Conservation (phyloP, 2,797 vertebrate genomes). For the Brotogeris chrysoptera region DNA sequence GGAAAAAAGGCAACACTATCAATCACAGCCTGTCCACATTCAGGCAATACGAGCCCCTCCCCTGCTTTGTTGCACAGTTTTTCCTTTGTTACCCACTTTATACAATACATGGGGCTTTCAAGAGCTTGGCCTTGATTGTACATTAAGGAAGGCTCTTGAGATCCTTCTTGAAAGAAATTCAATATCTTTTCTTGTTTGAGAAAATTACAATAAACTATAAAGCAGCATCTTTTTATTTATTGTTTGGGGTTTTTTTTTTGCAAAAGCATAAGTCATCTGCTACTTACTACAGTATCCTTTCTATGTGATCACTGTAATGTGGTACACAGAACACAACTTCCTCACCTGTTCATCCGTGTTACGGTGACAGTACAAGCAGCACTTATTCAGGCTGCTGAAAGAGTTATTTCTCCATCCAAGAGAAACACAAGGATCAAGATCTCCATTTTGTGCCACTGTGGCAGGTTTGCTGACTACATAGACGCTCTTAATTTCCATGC, state of each 20-base stretch:
- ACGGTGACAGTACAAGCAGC: neutral
- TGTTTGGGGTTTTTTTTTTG: neutral
- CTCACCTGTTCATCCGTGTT: neutral
- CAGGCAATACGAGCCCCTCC: constrained; percentile 37
- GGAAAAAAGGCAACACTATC: constrained; percentile 55
- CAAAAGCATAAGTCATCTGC: constrained; percentile 33
- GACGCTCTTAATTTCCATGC: neutral
- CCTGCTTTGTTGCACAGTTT: constrained; percentile 33
- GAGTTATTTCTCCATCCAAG: neutral
- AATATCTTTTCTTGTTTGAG: constrained; percentile 58
- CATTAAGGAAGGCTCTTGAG: constrained; percentile 54
- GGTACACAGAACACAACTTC: neutral
- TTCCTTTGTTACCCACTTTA: constrained; percentile 45
- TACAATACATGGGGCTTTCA: constrained; percentile 28
- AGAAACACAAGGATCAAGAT: constrained; percentile 5
- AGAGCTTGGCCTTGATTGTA: constrained; percentile 26
- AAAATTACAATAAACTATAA: constrained; percentile 66
- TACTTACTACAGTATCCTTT: constrained; percentile 13
- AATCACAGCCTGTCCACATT: constrained; percentile 42
- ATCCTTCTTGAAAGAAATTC: constrained; percentile 67
- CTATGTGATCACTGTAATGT: neutral
- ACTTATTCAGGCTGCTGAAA: neutral
- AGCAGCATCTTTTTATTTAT: constrained; percentile 39
- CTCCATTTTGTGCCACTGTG: neutral
- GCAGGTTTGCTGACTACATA: constrained; percentile 15